Base-by-base conservation (phyloP, 2,113 vertebrate genomes). In the Leptobrachium ailaonicum region DNA sequence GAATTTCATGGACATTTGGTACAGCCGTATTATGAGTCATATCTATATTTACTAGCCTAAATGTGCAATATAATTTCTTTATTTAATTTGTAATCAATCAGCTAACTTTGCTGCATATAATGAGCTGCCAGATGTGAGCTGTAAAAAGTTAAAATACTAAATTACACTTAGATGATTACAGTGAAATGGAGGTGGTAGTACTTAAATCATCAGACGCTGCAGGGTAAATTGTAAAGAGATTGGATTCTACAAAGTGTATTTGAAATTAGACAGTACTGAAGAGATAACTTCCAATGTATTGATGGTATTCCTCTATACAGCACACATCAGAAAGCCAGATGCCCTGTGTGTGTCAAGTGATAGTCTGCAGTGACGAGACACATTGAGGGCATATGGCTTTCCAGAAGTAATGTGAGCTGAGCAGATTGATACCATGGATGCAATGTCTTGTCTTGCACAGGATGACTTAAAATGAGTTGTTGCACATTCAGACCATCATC, bases 71-170 rank as follows among this genome's bases (percentile, higher is more conserved):
- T 13, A 60, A 13, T 60, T 60, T 60, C 56, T 60, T 60, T 60
- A 60, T 60, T 60, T 60, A 60, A 60, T 60, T 4, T 60, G 56
- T 60, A 60, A 60, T 60, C 56, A 60, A 60, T 60, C 56, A 60
- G 4, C 56, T 60, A 3, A 60, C 10, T 60, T 60, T 60, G 56
- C 56, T 60, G 56, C 13, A 12, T 12, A 60, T 60, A 60, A 60
- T 60, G 10, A 60, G 56, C 10, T 60, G 56, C 56, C 56, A 60
- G 56, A 60, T 60, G 56, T 60, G 56, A 60, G 11, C 56, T 14
- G 13, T 7, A 60, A 50, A 3, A 60, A 60, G 56, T 60, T 60
- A 60, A 13, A 60, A 3, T 60, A 60, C 56, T 60, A 60, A 60
- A 60, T 60, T 60, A 60, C 10, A 14, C 13, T 14, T 60, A 8